Evolutionary conservation across 2,113 vertebrate genomes (phyloP).

Genomic region (Cercocebus atys): DNA sequence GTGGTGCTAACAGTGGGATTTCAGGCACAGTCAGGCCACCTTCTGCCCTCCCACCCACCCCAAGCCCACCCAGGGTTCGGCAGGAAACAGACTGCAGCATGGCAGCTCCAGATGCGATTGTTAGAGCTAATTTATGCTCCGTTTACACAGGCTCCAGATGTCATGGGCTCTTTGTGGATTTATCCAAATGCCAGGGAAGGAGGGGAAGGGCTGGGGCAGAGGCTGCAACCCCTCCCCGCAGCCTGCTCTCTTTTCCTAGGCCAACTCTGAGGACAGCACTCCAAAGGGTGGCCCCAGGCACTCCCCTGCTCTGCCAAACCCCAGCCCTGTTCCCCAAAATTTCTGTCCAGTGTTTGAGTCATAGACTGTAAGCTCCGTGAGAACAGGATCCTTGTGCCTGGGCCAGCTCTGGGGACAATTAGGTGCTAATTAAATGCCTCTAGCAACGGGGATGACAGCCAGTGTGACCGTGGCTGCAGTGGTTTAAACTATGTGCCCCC

Average conservation of each 20-base stretch:
- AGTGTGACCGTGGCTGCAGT: fast-evolving
- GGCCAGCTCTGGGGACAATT: background rate
- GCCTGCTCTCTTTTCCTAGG: background rate
- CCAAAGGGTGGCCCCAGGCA: fast-evolving
- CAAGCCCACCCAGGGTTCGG: background rate
- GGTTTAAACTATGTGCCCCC: background rate
- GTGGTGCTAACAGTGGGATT: fast-evolving
- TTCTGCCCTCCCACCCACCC: background rate
- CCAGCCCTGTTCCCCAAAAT: background rate
- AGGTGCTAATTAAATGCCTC: background rate
- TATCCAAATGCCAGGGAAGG: background rate
- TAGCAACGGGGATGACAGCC: background rate
- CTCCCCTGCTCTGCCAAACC: background rate
- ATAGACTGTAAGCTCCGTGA: fast-evolving
- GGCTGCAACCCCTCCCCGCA: background rate
- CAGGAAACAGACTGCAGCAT: background rate
- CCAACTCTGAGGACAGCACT: background rate
- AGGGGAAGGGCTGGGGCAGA: background rate
- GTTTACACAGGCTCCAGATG: constrained; percentile 65
- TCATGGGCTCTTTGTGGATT: background rate
- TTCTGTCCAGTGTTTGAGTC: background rate
- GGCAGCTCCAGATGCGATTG: background rate
- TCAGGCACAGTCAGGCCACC: background rate
- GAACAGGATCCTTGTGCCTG: background rate
- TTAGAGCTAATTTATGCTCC: constrained; percentile 66